Evolutionary conservation across 2,888 invertebrate species (phyloP).

Genomic region (Melipona beecheii): DNA sequence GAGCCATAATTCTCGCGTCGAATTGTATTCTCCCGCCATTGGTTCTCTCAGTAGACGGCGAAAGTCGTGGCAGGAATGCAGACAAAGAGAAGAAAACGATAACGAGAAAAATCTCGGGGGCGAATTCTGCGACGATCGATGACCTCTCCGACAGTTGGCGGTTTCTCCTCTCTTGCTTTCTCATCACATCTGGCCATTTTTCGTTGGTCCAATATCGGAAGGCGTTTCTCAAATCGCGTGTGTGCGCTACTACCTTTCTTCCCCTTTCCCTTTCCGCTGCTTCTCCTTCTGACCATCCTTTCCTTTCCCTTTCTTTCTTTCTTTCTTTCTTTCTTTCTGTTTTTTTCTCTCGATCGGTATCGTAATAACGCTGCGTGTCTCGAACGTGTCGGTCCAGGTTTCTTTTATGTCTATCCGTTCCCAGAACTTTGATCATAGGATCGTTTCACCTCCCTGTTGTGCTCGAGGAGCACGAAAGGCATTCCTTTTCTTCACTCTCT

Average conservation of each 20-base stretch:
- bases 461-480: conserved; percentile 21
- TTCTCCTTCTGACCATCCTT: not conserved
- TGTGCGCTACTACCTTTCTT: not conserved
- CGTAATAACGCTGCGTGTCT: conserved; percentile 56
- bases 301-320: too few species aligned
- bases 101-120: conserved; percentile 27
- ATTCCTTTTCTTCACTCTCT: not conserved
- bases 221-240: conserved; percentile 46
- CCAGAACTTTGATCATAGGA: conserved; percentile 39
- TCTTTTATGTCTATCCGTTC: conserved; percentile 46
- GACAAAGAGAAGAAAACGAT: not conserved
- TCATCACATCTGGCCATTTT: conserved; percentile 34
- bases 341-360: conserved; percentile 2
- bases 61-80: not conserved
- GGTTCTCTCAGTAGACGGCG: not conserved
- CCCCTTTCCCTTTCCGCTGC: not conserved
- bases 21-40: not conserved
- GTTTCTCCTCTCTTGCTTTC: conserved; percentile 4
- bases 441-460: conserved; percentile 7
- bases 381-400: conserved; percentile 22
- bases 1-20: conserved; percentile 19
- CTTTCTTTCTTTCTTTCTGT: too few species aligned
- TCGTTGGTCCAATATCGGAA: conserved; percentile 48
- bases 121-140: conserved; percentile 36
- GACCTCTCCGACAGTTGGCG: not conserved